These are phyloP conservation scores for Sesia apiformis DNA, from an alignment of 2,888 invertebrate genomes.

Conservation along the genomic window DNA sequence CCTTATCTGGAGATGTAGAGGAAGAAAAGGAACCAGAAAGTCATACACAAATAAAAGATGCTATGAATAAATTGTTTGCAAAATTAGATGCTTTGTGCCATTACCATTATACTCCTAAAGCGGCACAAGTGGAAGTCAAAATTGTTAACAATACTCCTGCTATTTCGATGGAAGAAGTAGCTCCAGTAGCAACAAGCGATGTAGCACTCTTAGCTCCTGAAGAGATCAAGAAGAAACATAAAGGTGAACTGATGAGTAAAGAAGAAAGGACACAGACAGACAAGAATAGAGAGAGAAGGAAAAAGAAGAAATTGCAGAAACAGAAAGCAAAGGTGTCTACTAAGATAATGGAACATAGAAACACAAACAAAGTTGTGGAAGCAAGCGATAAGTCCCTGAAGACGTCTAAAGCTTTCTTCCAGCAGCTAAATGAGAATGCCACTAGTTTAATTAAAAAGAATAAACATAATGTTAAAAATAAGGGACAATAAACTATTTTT, in stretches of 20 bases:
- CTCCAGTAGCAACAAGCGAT: conserved; percentile 90
- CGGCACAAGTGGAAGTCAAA: conserved; percentile 88
- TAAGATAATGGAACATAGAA: conserved; percentile 65
- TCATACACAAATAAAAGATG: conserved; percentile 84
- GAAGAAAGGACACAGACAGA: conserved; percentile 90
- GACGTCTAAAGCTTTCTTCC: conserved; percentile 87
- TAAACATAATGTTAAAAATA: conserved; percentile 47
- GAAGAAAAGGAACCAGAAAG: conserved; percentile 81
- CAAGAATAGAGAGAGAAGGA: conserved; percentile 89
- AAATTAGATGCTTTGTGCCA: conserved; percentile 95
- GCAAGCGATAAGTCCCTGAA: conserved; percentile 76
- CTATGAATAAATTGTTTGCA: conserved; percentile 84
- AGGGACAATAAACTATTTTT: conserved; percentile 20
- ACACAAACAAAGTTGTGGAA: conserved; percentile 74
- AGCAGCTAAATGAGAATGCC: conserved; percentile 85
- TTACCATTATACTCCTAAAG: conserved; percentile 94
- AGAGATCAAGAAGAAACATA: conserved; percentile 82
- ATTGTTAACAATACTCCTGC: conserved; percentile 94
- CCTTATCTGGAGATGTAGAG: conserved; percentile 69
- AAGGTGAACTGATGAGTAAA: conserved; percentile 78
- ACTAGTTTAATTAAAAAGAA: conserved; percentile 51
- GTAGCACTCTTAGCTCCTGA: conserved; percentile 92
- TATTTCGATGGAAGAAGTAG: conserved; percentile 95
- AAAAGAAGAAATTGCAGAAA: conserved; percentile 86
- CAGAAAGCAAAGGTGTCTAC: conserved; percentile 52